Conservation (phyloP, 2,888 invertebrate genomes). For the Sialis lutaria region DNA sequence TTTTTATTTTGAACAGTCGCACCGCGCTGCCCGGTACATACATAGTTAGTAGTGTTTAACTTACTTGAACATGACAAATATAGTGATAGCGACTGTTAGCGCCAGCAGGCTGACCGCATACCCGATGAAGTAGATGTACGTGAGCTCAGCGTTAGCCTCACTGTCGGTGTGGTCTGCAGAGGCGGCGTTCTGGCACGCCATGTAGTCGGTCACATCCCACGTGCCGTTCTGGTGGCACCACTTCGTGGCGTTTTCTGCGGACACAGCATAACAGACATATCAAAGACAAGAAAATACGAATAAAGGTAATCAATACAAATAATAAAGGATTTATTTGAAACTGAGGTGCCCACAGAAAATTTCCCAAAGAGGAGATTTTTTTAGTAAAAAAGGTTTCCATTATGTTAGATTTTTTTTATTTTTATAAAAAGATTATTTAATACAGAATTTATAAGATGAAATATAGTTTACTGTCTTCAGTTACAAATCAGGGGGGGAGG, state of each 20-base stretch:
- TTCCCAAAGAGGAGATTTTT: too few relatives aligned
- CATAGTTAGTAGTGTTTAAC: constrained; percentile 19
- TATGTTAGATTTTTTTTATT: too few relatives aligned
- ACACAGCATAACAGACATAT: constrained; percentile 7
- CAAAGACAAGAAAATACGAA: not conserved
- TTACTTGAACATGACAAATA: constrained; percentile 84
- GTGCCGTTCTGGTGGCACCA: constrained; percentile 60
- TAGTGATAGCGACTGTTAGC: constrained; percentile 63
- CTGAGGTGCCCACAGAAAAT: too few relatives aligned
- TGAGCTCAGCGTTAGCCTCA: constrained; percentile 37
- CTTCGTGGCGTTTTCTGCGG: constrained; percentile 72
- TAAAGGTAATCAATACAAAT: too few relatives aligned
- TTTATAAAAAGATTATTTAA: too few relatives aligned
- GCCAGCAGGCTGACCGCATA: constrained; percentile 71
- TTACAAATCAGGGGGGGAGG: too few relatives aligned
- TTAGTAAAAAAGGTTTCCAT: too few relatives aligned
- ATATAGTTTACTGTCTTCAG: too few relatives aligned
- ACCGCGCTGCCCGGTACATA: too few relatives aligned
- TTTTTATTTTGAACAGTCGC: too few relatives aligned
- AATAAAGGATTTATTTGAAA: too few relatives aligned
- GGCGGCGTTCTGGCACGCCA: constrained; percentile 40
- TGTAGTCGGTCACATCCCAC: constrained; percentile 70
- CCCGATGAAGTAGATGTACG: constrained; percentile 67
- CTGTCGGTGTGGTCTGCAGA: constrained; percentile 30
- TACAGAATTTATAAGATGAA: too few relatives aligned